These are phyloP conservation scores for Tridacna gigas DNA, from an alignment of 2,888 invertebrate genomes.

Conservation along the genomic window DNA sequence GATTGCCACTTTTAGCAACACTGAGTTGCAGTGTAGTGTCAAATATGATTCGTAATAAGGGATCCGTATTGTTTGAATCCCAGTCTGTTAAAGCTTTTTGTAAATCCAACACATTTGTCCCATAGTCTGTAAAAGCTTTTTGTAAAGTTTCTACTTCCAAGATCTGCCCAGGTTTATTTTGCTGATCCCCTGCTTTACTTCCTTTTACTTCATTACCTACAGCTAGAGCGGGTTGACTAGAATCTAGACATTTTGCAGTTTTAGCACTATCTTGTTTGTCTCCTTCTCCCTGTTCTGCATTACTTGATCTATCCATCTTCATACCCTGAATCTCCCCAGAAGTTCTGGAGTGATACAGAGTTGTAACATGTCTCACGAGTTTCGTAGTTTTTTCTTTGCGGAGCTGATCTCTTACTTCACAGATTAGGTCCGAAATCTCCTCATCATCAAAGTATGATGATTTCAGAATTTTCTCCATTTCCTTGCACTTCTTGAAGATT, in stretches of 20 bases:
- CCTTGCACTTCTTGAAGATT: slow-evolving; percentile 78
- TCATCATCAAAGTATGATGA: slow-evolving; percentile 77
- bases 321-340: neutral
- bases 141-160: slow-evolving; percentile 25
- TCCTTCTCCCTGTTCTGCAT: neutral
- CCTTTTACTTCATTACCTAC: neutral
- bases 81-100: slow-evolving; percentile 43
- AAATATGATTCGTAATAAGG: slow-evolving; percentile 53
- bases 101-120: slow-evolving; percentile 31
- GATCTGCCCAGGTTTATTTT: neutral
- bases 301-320: neutral
- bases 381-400: slow-evolving; percentile 75
- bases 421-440: slow-evolving; percentile 74
- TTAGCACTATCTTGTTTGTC: neutral
- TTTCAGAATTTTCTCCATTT: slow-evolving; percentile 79
- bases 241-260: neutral
- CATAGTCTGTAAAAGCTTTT: slow-evolving; percentile 45
- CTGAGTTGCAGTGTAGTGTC: slow-evolving; percentile 51
- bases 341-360: slow-evolving; percentile 56
- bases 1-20: slow-evolving; percentile 31
- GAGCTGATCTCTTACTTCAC: slow-evolving; percentile 71
- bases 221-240: neutral
- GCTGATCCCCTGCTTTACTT: neutral
- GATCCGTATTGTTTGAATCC: slow-evolving; percentile 51
- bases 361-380: slow-evolving; percentile 68